These are phyloP conservation scores for Aldrovandia affinis DNA, from an alignment of 2,797 vertebrate genomes.

Conservation along the genomic window DNA sequence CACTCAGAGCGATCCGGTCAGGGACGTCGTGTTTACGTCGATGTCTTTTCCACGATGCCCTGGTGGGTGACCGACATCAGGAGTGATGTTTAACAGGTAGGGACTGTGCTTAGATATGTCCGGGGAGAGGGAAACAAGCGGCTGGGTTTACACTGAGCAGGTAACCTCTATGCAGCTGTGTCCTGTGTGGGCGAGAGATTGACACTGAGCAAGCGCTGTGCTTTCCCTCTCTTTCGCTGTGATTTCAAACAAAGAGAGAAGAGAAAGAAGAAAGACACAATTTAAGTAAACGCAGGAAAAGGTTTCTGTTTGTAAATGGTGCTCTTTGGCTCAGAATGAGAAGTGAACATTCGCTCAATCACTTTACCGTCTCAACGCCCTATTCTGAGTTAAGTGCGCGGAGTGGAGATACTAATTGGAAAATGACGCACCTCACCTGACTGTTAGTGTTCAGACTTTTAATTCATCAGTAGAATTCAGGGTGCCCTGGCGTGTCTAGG, in stretches of 20 bases:
- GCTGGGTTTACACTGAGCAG: neutral
- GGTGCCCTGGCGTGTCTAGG: no score
- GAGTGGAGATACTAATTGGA: no score
- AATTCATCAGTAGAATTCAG: no score
- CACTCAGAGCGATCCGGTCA: neutral
- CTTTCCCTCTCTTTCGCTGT: neutral
- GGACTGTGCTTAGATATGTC: neutral
- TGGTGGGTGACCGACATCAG: neutral
- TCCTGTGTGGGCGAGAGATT: neutral
- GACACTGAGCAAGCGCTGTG: neutral
- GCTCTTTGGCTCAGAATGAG: no score
- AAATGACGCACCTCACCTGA: no score
- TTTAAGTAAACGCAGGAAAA: neutral
- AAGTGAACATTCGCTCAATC: no score
- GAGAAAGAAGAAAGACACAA: neutral
- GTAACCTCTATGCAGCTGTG: neutral
- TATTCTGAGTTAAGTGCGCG: no score
- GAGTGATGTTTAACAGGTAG: conserved; percentile 6
- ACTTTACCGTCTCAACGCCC: no score
- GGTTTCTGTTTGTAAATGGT: no score
- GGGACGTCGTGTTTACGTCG: neutral
- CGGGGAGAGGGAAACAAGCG: no score
- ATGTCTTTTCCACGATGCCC: neutral
- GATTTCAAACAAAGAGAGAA: conserved; percentile 10
- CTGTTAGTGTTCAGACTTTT: no score